Conservation (phyloP, 1,140 invertebrate genomes). For the Battus philenor region DNA sequence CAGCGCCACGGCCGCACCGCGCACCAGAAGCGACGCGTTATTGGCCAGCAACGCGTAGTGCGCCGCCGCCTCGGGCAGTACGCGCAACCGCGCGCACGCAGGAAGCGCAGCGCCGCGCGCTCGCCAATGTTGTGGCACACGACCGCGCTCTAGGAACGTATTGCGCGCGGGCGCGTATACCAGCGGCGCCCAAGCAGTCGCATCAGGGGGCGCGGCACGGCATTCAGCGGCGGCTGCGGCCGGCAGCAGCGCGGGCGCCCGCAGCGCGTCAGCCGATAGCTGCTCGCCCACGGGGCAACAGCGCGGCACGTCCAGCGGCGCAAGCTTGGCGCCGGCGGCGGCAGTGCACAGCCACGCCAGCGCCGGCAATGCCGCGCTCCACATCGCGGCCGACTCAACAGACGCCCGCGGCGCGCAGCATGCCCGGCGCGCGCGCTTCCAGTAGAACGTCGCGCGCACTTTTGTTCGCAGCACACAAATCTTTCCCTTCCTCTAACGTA, state of each 20-base stretch:
- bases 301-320: constrained; percentile 65
- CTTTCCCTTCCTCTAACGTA: neutral
- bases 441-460: constrained; percentile 4
- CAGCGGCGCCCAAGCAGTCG: constrained; percentile 65
- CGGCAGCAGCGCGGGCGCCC: constrained; percentile 19
- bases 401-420: constrained; percentile 21
- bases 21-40: constrained; percentile 75
- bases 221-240: constrained; percentile 23
- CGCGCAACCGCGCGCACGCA: constrained; percentile 50
- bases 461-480: neutral
- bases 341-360: constrained; percentile 27
- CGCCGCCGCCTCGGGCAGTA: constrained; percentile 41
- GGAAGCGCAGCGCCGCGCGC: constrained; percentile 45
- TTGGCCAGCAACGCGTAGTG: constrained; percentile 74
- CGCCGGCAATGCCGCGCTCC: constrained; percentile 19
- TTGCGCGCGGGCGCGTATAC: constrained; percentile 71
- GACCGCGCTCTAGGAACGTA: constrained; percentile 40
- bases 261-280: constrained; percentile 38
- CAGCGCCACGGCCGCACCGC: constrained; percentile 50
- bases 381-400: constrained; percentile 20
- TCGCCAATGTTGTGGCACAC: constrained; percentile 70
- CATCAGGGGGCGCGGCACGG: constrained; percentile 28
- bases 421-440: neutral
- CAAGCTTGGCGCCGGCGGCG: constrained; percentile 37
- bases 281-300: constrained; percentile 73